Conservation (phyloP, 2,797 vertebrate genomes). For the Coregonus ussuriensis region DNA sequence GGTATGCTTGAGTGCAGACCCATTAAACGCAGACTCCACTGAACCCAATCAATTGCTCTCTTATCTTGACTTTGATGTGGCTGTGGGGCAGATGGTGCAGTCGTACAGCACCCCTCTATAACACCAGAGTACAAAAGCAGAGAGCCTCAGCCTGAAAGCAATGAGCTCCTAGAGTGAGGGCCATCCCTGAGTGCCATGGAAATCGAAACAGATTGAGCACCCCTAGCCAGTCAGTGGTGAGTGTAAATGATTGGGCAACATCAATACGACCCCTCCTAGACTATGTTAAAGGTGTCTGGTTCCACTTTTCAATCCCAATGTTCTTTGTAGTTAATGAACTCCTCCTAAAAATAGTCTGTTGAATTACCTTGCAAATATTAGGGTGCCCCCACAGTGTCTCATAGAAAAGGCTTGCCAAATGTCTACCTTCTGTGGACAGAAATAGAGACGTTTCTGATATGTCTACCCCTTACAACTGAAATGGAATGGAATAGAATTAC, state of each 20-base stretch:
- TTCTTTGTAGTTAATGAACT: constrained; percentile 61
- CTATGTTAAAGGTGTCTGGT: constrained; percentile 37
- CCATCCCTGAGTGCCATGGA: constrained; percentile 51
- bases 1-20: constrained; percentile 26
- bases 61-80: constrained; percentile 44
- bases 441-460: too few species aligned
- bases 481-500: too few species aligned
- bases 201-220: constrained; percentile 51
- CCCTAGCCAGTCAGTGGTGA: constrained; percentile 19
- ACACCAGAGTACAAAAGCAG: constrained; percentile 42
- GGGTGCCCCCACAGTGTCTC: constrained; percentile 39
- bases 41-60: constrained; percentile 40
- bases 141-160: constrained; percentile 26
- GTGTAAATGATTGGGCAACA: constrained; percentile 61
- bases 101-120: constrained; percentile 3
- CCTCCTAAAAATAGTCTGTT: constrained; percentile 33
- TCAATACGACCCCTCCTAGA: constrained; percentile 41
- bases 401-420: constrained; percentile 27
- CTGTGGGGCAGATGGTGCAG: constrained; percentile 27
- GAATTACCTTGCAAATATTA: constrained; percentile 43
- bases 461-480: too few species aligned
- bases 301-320: constrained; percentile 54
- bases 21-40: constrained; percentile 34
- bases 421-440: constrained; percentile 24
- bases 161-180: constrained; percentile 24